Conservation (phyloP, 2,888 invertebrate species). For the Callyntrura sp. region DNA sequence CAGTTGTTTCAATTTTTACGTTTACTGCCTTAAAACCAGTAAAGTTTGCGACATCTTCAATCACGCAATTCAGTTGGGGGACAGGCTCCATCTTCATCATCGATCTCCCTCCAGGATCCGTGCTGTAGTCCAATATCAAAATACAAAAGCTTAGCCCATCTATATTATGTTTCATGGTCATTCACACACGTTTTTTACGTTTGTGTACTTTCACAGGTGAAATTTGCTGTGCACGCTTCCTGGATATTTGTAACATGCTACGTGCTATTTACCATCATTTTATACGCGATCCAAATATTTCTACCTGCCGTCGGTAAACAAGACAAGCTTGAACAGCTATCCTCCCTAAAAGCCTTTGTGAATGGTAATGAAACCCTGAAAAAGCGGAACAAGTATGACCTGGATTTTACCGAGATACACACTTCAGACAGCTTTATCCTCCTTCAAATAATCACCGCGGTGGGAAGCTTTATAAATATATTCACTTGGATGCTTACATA, state of each 20-base stretch:
- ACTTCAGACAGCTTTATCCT: background rate
- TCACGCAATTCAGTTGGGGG: background rate
- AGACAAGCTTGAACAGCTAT: background rate
- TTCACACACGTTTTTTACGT: no score
- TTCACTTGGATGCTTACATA: conserved; percentile 65
- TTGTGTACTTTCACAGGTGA: no score
- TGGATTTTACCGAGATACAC: conserved; percentile 56
- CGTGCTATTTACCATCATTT: conserved; percentile 20
- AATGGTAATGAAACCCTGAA: conserved; percentile 10
- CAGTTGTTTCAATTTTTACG: conserved; percentile 15
- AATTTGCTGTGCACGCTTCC: conserved; percentile 3
- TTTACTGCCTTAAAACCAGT: conserved; percentile 45
- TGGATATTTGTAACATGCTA: conserved; percentile 53
- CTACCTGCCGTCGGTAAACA: background rate
- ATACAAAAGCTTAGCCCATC: background rate
- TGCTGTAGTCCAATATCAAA: background rate
- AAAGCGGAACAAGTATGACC: background rate
- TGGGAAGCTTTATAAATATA: conserved; percentile 52
- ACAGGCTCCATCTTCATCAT: conserved; percentile 36
- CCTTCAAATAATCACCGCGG: conserved; percentile 1
- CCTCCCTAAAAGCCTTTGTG: background rate
- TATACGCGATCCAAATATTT: conserved; percentile 29
- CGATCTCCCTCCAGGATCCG: conserved; percentile 17
- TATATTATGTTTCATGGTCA: conserved; percentile 13
- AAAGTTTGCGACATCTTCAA: conserved; percentile 57